These are phyloP conservation scores for Callyntrura sp. DNA, from an alignment of 2,888 invertebrate species.

Conservation along the genomic window DNA sequence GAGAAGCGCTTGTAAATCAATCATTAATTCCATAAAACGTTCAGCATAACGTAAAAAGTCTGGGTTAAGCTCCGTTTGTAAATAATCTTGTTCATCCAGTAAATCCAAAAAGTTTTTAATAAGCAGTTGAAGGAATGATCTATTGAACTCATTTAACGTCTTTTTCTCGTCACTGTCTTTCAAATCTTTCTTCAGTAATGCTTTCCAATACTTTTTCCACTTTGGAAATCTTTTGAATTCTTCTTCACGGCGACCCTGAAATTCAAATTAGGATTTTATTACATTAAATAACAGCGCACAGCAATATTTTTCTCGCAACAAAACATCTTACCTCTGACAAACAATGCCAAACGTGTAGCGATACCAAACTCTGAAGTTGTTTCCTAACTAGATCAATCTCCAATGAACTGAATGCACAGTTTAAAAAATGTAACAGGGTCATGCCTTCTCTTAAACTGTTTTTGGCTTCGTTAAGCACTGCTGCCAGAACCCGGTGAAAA, in stretches of 20 bases:
- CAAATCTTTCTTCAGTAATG: constrained; percentile 93
- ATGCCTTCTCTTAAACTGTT: constrained; percentile 88
- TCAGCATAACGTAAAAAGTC: constrained; percentile 94
- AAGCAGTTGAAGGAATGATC: constrained; percentile 93
- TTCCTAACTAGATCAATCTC: constrained; percentile 97
- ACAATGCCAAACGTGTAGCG: constrained; percentile 97
- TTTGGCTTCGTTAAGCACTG: constrained; percentile 93
- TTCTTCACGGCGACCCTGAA: constrained; percentile 91
- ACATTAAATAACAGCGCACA: too few relatives aligned
- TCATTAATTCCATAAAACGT: constrained; percentile 97
- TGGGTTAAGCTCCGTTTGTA: constrained; percentile 83
- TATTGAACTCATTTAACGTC: constrained; percentile 90
- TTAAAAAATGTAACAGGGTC: constrained; percentile 92
- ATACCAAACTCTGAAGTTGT: constrained; percentile 95
- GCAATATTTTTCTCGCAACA: too few relatives aligned
- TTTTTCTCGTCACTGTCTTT: constrained; percentile 83
- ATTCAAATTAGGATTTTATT: constrained; percentile 20
- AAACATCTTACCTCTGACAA: constrained; percentile 89
- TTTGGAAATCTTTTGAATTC: constrained; percentile 95
- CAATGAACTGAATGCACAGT: constrained; percentile 99
- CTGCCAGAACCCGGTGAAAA: constrained; percentile 92
- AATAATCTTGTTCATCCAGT: constrained; percentile 87
- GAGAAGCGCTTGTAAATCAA: constrained; percentile 97
- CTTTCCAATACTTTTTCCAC: constrained; percentile 96
- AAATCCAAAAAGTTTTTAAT: constrained; percentile 95